Conservation (phyloP, 2,888 invertebrate species). For the Ceratothoa steindachneri region DNA sequence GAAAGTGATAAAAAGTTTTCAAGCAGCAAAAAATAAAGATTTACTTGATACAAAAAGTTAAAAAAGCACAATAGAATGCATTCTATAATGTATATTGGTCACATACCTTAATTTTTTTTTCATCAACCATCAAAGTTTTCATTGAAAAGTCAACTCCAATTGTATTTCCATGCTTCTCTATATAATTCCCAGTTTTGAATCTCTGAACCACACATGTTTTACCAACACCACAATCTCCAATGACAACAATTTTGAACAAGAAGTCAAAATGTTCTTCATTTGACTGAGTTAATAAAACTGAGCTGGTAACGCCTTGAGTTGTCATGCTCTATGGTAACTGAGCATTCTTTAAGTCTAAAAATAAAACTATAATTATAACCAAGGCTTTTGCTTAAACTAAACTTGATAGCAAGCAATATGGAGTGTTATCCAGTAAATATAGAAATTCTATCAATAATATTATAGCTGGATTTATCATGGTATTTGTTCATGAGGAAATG, state of each 20-base stretch:
- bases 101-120: slow-evolving; percentile 86
- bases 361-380: background rate
- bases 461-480: too few species aligned
- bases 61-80: too few species aligned
- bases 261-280: slow-evolving; percentile 71
- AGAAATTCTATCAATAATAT: too few species aligned
- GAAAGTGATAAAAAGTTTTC: too few species aligned
- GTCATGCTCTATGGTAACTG: background rate
- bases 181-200: slow-evolving; percentile 90
- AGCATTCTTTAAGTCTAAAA: background rate
- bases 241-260: slow-evolving; percentile 89
- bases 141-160: slow-evolving; percentile 98
- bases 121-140: slow-evolving; percentile 91
- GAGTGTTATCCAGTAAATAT: too few species aligned
- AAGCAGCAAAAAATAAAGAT: too few species aligned
- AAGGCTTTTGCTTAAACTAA: too few species aligned
- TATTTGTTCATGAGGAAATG: too few species aligned
- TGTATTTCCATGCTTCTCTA: slow-evolving; percentile 91
- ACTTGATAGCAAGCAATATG: too few species aligned
- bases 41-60: too few species aligned
- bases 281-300: background rate
- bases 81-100: too few species aligned
- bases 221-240: slow-evolving; percentile 84
- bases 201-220: slow-evolving; percentile 94
- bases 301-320: background rate